Conservation (phyloP, 2,888 invertebrate species). For the Encarsia formosa region DNA sequence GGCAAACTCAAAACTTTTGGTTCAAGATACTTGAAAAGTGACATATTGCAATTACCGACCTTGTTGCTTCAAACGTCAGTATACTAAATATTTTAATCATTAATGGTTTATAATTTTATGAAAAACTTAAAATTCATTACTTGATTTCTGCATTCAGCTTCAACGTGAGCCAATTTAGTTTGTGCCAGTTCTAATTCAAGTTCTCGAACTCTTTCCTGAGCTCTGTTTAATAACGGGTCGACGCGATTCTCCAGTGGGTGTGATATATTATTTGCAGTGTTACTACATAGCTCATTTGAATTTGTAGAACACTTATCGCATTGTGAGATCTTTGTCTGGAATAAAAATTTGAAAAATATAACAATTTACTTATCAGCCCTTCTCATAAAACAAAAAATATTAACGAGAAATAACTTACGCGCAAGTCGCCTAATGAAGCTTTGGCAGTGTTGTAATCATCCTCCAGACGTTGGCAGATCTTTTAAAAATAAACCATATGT, state of each 20-base stretch:
- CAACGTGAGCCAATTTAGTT: constrained; percentile 94
- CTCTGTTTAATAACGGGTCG: constrained; percentile 48
- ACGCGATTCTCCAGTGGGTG: constrained; percentile 43
- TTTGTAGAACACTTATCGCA: constrained; percentile 54
- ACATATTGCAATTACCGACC: no score
- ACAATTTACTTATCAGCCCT: background rate
- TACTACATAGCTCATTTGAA: constrained; percentile 33
- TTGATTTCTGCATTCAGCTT: constrained; percentile 94
- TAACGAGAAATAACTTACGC: constrained; percentile 54
- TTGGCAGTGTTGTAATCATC: constrained; percentile 68
- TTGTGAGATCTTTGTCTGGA: constrained; percentile 56
- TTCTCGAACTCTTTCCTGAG: constrained; percentile 73
- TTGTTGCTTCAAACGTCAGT: no score
- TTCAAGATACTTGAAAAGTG: no score
- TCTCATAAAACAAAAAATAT: no score
- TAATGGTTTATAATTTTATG: no score
- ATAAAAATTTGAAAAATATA: constrained; percentile 15
- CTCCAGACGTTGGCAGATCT: constrained; percentile 83
- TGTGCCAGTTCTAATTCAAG: constrained; percentile 94
- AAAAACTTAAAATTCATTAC: no score
- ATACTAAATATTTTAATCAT: no score
- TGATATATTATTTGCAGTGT: constrained; percentile 29
- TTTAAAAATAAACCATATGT: no score
- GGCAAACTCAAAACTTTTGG: no score
- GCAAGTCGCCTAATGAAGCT: constrained; percentile 60